These are phyloP conservation scores for Spialia ferax DNA, from an alignment of 2,888 invertebrate species.

Conservation along the genomic window DNA sequence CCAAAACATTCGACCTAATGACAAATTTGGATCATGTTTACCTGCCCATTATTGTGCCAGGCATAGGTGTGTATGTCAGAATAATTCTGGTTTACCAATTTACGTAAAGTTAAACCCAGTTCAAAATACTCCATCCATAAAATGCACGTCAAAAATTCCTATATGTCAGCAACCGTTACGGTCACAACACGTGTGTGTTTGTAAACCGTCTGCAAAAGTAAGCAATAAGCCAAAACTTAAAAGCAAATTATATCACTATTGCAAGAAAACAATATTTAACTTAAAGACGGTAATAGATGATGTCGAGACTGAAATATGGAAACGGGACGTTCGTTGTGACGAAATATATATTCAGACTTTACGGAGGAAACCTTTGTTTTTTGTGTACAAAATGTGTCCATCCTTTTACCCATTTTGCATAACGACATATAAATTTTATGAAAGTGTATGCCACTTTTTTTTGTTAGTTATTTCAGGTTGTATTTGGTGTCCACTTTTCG, in stretches of 20 bases:
- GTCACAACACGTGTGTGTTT: neutral
- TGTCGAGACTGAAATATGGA: conserved; percentile 42
- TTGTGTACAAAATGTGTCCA: conserved; percentile 50
- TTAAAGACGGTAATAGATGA: conserved; percentile 35
- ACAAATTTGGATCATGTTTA: neutral
- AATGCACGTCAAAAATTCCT: neutral
- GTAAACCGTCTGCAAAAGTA: neutral
- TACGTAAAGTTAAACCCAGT: conserved; percentile 3
- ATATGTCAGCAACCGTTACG: conserved; percentile 1
- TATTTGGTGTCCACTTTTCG: conserved; percentile 60
- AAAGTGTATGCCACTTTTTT: conserved; percentile 44
- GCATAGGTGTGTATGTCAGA: conserved; percentile 9
- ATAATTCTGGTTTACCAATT: conserved; percentile 15
- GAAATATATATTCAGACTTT: conserved; percentile 47
- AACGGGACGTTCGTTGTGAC: conserved; percentile 39
- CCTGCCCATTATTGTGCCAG: neutral
- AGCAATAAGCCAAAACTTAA: neutral
- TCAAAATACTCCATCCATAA: neutral
- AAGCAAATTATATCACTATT: conserved; percentile 13
- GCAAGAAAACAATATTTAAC: conserved; percentile 10
- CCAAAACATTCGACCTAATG: neutral
- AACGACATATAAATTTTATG: conserved; percentile 45
- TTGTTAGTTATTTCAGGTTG: conserved; percentile 52
- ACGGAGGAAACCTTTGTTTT: conserved; percentile 47
- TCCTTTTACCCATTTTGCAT: conserved; percentile 52